Evolutionary conservation across 2,113 vertebrate genomes (phyloP).

Genomic region (Peromyscus californicus): DNA sequence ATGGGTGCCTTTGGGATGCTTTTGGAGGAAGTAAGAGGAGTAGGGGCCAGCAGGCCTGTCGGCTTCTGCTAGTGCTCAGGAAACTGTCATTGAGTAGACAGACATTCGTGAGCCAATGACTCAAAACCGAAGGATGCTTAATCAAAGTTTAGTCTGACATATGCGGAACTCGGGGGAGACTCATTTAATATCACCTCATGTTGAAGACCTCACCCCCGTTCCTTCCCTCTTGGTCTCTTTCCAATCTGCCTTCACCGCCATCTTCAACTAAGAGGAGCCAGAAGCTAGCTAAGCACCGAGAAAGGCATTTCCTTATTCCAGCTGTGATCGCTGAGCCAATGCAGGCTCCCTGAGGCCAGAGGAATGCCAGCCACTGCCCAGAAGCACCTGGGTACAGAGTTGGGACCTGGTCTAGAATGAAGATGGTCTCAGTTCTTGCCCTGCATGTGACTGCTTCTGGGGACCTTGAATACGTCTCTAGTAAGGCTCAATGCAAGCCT

Average conservation of each 20-base stretch:
- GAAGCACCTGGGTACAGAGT: background rate
- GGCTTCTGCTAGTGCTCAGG: background rate
- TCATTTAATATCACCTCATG: background rate
- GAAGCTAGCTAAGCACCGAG: background rate
- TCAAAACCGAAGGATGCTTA: background rate
- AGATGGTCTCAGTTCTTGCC: background rate
- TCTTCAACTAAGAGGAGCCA: background rate
- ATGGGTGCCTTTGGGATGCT: background rate
- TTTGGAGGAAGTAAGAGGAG: background rate
- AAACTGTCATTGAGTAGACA: background rate
- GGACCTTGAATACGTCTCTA: background rate
- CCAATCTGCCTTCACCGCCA: background rate
- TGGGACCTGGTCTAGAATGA: background rate
- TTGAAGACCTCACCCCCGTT: background rate
- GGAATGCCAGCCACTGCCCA: background rate
- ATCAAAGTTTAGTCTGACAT: background rate
- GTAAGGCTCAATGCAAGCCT: background rate
- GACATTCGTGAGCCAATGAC: background rate
- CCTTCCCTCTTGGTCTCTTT: background rate
- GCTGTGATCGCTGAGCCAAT: background rate
- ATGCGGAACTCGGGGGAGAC: background rate
- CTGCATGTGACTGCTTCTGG: background rate
- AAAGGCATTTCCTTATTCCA: background rate
- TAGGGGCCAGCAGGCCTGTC: accelerated
- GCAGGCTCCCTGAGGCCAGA: background rate